phyloP scores from a whole-genome alignment of 2,888 invertebrate genomes.

The Sinelater perroti region DNA sequence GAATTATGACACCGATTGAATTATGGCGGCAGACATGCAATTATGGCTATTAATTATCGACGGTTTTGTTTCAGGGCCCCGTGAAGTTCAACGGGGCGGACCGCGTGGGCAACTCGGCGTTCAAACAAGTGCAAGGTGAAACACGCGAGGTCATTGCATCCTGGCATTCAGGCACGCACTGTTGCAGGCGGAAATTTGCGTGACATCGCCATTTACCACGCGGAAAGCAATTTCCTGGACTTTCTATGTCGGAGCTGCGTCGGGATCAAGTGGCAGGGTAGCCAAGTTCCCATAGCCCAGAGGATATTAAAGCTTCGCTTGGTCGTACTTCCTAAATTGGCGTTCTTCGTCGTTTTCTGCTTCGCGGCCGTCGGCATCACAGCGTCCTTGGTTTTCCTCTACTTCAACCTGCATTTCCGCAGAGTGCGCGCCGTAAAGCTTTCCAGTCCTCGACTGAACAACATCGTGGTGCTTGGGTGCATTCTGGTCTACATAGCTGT shows the following conservation, averaged over 20 bases:
- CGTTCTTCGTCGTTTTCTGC: slow-evolving; percentile 77
- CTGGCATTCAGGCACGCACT: too few relatives aligned
- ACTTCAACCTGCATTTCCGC: slow-evolving; percentile 84
- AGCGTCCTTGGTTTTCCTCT: slow-evolving; percentile 77
- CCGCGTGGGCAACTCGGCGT: slow-evolving; percentile 85
- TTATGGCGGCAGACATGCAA: too few relatives aligned
- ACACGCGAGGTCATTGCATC: not conserved
- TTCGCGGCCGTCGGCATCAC: slow-evolving; percentile 79
- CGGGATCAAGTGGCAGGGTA: slow-evolving; percentile 76
- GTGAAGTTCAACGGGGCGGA: slow-evolving; percentile 90
- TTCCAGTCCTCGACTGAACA: slow-evolving; percentile 90
- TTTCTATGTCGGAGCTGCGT: slow-evolving; percentile 76
- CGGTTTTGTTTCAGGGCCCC: slow-evolving; percentile 78
- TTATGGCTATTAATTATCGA: too few relatives aligned
- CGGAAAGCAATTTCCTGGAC: slow-evolving; percentile 69
- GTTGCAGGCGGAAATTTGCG: slow-evolving; percentile 72
- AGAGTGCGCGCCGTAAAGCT: slow-evolving; percentile 88
- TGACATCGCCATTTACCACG: slow-evolving; percentile 77
- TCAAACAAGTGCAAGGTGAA: slow-evolving; percentile 88
- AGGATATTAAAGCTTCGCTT: slow-evolving; percentile 77
- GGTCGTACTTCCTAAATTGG: slow-evolving; percentile 79
- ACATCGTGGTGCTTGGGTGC: slow-evolving; percentile 90
- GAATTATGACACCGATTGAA: too few relatives aligned
- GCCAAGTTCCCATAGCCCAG: slow-evolving; percentile 81
- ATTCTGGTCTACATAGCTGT: slow-evolving; percentile 90